Evolutionary conservation across 2,888 invertebrate species (phyloP), one percentile per base, ranked within the genome.

Genomic region (Sphaerophoria rueppellii): DNA sequence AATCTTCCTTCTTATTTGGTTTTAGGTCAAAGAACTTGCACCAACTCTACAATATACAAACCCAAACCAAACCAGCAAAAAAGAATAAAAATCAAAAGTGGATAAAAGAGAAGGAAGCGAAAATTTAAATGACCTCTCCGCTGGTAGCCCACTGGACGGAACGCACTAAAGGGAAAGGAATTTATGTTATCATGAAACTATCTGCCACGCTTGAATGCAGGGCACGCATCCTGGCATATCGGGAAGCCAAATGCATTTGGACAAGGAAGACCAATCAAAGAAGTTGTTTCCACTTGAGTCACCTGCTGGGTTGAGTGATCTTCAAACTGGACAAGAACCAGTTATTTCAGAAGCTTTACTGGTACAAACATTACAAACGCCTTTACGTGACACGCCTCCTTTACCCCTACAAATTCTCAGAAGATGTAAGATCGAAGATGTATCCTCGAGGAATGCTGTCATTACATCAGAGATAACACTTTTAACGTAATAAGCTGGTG

Each of bases 11-110:
- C 24, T 46, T 50, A 67, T 65, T 65, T 65, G 76, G 69, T 67
- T 82, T 82, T 82, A 82, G 82, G 82, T 75, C 61, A 67, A 80
- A 75, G 79, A 83, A 83, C 83, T 75, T 75, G 58, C 61, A 48
- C 14, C n/a, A 35, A 6, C 24, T 2, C 24, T 24, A 1, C 24
- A 24, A 24, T 2, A 24, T 24, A 24, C 1, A 24, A 24, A 24
- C 24, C 24, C 24, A 24, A 24, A 24, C 24, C 24, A 24, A 24
- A 24, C 24, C 24, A 24, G 24, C 24, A 2, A 24, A 24, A 24
- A 24, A 24, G 24, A 24, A 24, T 24, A 24, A 24, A 24, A 24
- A 24, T 24, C 24, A 24, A 24, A 24, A 24, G 24, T 11, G 43
- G 43, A 11, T 43, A 12, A 9, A 40, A 40, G 40, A 1, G 4